phyloP scores from a whole-genome alignment of 2,113 vertebrate species.

The Chionodraco myersi region DNA sequence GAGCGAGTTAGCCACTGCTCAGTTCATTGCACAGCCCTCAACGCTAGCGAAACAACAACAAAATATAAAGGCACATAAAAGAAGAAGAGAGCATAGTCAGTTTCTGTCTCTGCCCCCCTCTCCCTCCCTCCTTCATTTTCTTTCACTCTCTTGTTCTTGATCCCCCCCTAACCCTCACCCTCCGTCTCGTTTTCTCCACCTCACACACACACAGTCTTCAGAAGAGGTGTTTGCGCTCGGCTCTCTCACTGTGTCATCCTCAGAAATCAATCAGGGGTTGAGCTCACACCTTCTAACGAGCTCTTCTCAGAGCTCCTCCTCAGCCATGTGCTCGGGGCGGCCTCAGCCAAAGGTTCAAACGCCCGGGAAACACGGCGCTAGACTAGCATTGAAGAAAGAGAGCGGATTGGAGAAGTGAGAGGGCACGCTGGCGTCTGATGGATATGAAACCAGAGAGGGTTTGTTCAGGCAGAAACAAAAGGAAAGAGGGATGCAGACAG shows the following conservation, averaged over 20 bases:
- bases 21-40: constrained; percentile 79
- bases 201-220: constrained; percentile 38
- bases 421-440: constrained; percentile 46
- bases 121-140: background rate
- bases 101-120: constrained; percentile 46
- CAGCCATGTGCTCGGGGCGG: constrained; percentile 54
- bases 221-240: constrained; percentile 55
- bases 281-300: constrained; percentile 79
- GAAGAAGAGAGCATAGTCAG: constrained; percentile 52
- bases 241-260: constrained; percentile 60
- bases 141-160: constrained; percentile 63
- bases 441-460: constrained; percentile 45
- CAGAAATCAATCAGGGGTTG: constrained; percentile 80
- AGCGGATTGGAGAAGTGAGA: constrained; percentile 46
- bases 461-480: constrained; percentile 62
- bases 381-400: constrained; percentile 13
- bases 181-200: constrained; percentile 19
- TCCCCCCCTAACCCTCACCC: constrained; percentile 46
- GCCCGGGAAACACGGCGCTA: constrained; percentile 18
- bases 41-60: constrained; percentile 70
- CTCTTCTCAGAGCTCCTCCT: constrained; percentile 65
- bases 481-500: constrained; percentile 56
- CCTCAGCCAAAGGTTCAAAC: constrained; percentile 56
- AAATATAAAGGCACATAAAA: constrained; percentile 69
- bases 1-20: constrained; percentile 77